phyloP scores from a whole-genome alignment of 2,797 vertebrate genomes.

The Sebastes hubbsi region DNA sequence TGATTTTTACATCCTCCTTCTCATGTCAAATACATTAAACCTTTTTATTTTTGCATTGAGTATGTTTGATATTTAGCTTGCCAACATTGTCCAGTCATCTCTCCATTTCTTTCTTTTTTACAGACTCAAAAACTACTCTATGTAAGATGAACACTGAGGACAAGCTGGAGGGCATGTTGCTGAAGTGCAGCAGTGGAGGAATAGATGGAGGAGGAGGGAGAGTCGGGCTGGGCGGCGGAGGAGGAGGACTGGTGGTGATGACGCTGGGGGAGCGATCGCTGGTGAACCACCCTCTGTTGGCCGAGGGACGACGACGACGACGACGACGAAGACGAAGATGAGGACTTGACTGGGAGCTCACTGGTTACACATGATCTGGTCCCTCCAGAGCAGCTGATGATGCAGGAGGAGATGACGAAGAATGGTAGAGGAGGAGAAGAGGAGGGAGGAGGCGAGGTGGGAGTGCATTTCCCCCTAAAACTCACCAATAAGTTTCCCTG shows the following conservation, averaged over 20 bases:
- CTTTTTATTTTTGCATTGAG: too few relatives aligned
- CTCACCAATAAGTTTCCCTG: conserved; percentile 93
- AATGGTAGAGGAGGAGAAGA: conserved; percentile 77
- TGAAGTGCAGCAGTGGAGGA: conserved; percentile 94
- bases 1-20: not conserved
- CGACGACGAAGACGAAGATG: conserved; percentile 79
- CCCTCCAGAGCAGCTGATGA: conserved; percentile 96
- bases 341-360: conserved; percentile 88
- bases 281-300: conserved; percentile 91
- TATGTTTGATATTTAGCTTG: not conserved
- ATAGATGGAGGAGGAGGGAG: conserved; percentile 74
- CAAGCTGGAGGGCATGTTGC: conserved; percentile 96
- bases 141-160: conserved; percentile 97
- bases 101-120: not conserved
- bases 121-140: conserved; percentile 59
- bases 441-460: conserved; percentile 86
- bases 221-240: conserved; percentile 68
- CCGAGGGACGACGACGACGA: conserved; percentile 87
- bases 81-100: not conserved
- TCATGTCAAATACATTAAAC: not conserved
- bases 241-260: conserved; percentile 85
- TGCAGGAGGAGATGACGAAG: conserved; percentile 95
- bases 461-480: conserved; percentile 88
- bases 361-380: conserved; percentile 94
- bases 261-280: conserved; percentile 91